phyloP scores from a whole-genome alignment of 2,113 vertebrate genomes.

The Sciurus niger region DNA sequence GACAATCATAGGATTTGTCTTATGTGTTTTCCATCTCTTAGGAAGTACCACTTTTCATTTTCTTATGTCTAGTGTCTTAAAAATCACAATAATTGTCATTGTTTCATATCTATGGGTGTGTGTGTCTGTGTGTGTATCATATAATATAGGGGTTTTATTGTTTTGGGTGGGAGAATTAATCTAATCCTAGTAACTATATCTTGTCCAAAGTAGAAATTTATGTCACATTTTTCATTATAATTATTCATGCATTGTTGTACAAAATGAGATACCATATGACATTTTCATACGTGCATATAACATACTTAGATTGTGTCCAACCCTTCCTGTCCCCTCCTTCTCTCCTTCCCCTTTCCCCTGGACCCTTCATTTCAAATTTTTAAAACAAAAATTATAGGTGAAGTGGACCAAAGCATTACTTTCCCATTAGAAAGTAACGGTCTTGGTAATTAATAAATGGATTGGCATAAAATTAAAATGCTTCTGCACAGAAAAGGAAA shows the following conservation, averaged over 20 bases:
- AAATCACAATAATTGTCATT: background rate
- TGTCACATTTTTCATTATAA: conserved; percentile 11
- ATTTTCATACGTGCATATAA: background rate
- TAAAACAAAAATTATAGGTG: conserved; percentile 22
- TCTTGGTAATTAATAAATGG: background rate
- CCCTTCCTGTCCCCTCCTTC: background rate
- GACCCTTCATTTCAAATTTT: conserved; percentile 45
- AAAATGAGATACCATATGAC: background rate
- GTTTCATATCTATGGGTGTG: background rate
- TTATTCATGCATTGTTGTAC: background rate
- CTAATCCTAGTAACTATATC: conserved; percentile 18
- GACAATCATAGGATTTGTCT: background rate
- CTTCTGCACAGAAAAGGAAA: no score
- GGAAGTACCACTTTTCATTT: background rate
- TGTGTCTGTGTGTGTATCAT: background rate
- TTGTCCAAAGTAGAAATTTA: conserved; percentile 32
- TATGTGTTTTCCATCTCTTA: background rate
- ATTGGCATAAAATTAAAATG: no score
- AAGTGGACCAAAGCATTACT: background rate
- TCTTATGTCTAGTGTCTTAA: conserved; percentile 36
- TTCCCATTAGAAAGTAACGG: conserved; percentile 25
- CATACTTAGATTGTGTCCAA: background rate
- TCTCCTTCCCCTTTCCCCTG: background rate
- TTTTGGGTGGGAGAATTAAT: background rate
- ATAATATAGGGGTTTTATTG: background rate